Conservation (phyloP, 2,888 invertebrate genomes). For the Ligdia adustata region DNA sequence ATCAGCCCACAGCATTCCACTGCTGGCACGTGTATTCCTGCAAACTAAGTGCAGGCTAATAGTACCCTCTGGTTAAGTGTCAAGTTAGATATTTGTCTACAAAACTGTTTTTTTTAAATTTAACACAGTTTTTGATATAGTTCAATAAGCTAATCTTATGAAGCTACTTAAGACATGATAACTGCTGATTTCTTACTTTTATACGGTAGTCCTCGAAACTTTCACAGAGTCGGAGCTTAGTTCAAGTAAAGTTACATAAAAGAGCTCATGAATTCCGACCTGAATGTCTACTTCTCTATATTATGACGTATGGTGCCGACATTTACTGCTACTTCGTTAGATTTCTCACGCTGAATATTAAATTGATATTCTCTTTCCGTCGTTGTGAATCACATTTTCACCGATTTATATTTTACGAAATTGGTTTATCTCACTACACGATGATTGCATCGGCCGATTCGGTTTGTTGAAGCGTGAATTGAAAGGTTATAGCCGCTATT, state of each 20-base stretch:
- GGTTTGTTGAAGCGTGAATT: slow-evolving; percentile 61
- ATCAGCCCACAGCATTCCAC: no score
- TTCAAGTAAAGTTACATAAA: slow-evolving; percentile 64
- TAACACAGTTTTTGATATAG: neutral
- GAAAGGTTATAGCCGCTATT: slow-evolving; percentile 43
- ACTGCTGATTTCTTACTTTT: slow-evolving; percentile 59
- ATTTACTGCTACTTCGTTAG: slow-evolving; percentile 46
- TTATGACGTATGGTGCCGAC: slow-evolving; percentile 48
- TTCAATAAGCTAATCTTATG: slow-evolving; percentile 34
- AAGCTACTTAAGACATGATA: slow-evolving; percentile 42
- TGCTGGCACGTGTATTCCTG: no score
- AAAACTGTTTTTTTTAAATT: no score
- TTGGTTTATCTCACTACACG: slow-evolving; percentile 60
- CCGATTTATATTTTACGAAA: slow-evolving; percentile 60
- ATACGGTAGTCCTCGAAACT: slow-evolving; percentile 60
- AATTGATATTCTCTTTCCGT: slow-evolving; percentile 51
- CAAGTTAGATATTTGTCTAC: no score
- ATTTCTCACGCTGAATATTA: slow-evolving; percentile 48
- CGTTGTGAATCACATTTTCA: slow-evolving; percentile 50
- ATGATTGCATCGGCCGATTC: slow-evolving; percentile 60
- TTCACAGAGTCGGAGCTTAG: slow-evolving; percentile 51
- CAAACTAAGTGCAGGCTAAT: no score
- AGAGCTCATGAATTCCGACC: slow-evolving; percentile 56
- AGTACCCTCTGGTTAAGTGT: no score
- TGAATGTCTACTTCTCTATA: slow-evolving; percentile 46